phyloP scores from a whole-genome alignment of 2,888 invertebrate genomes.

The Smittia sp. region DNA sequence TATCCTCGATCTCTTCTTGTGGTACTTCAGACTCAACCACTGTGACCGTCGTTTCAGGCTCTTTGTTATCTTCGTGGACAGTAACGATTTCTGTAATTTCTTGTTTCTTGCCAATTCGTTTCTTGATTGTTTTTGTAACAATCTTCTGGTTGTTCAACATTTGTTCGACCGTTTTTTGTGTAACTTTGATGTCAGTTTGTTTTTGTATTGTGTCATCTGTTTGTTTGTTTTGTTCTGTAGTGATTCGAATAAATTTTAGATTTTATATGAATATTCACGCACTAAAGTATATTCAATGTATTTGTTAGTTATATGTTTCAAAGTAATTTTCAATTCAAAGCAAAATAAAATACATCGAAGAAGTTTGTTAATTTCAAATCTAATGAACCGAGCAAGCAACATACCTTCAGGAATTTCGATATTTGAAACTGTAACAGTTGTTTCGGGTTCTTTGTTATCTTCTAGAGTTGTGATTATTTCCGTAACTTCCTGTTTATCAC shows the following conservation, averaged over 20 bases:
- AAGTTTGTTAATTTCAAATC: neutral
- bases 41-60: slow-evolving; percentile 23
- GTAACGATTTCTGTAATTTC: slow-evolving; percentile 55
- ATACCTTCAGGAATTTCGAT: slow-evolving; percentile 41
- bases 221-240: too few species aligned
- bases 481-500: slow-evolving; percentile 45
- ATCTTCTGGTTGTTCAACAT: slow-evolving; percentile 12
- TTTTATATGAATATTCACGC: too few species aligned
- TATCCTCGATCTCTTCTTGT: slow-evolving; percentile 42
- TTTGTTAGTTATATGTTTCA: too few species aligned
- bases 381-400: slow-evolving; percentile 17
- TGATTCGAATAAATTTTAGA: too few species aligned
- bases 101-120: slow-evolving; percentile 49
- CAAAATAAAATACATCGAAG: too few species aligned
- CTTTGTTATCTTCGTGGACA: slow-evolving; percentile 49
- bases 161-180: slow-evolving; percentile 40
- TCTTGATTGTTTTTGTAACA: slow-evolving; percentile 51
- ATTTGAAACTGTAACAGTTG: slow-evolving; percentile 47
- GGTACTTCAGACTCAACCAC: slow-evolving; percentile 43
- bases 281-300: too few species aligned
- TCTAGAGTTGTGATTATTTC: slow-evolving; percentile 49
- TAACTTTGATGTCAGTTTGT: slow-evolving; percentile 46
- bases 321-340: too few species aligned
- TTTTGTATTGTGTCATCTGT: slow-evolving; percentile 44
- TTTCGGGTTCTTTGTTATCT: slow-evolving; percentile 48